phyloP scores from a whole-genome alignment of 2,888 invertebrate species.

The Phlogophora meticulosa region DNA sequence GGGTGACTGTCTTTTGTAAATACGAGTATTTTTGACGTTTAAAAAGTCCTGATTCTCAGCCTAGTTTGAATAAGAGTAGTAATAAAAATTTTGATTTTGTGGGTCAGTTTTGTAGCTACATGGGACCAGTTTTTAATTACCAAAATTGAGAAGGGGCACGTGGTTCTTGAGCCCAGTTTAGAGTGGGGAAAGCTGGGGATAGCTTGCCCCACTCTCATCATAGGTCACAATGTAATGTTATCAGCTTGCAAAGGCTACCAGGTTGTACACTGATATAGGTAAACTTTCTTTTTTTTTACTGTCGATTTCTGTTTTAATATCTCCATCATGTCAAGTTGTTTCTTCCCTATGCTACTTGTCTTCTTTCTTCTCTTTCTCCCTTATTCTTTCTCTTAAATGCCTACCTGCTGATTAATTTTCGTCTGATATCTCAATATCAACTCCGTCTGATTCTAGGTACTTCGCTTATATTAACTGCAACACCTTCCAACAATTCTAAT shows the following conservation, averaged over 20 bases:
- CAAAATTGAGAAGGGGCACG: no score
- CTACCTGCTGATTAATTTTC: neutral
- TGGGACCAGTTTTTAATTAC: no score
- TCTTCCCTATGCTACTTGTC: neutral
- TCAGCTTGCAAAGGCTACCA: neutral
- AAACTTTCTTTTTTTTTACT: no score
- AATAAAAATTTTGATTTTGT: no score
- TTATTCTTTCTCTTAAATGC: neutral
- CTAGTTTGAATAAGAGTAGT: no score
- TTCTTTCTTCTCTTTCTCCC: neutral
- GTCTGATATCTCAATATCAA: neutral
- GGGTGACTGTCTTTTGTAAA: no score
- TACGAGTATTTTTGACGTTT: no score
- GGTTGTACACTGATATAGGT: neutral
- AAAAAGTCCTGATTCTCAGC: no score
- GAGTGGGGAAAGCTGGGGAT: no score
- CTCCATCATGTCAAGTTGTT: neutral
- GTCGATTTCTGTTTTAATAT: neutral
- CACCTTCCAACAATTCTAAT: constrained; percentile 24
- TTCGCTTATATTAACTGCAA: neutral
- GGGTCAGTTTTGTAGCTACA: neutral
- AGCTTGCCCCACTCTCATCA: no score
- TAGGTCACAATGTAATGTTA: neutral
- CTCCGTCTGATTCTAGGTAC: neutral
- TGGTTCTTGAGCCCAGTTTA: no score